A percentile compares a stretch with the other conserved stretches of the same genome.
phyloP scores from a whole-genome alignment of 2,797 vertebrate genomes.

The Sardinella longiceps region DNA sequence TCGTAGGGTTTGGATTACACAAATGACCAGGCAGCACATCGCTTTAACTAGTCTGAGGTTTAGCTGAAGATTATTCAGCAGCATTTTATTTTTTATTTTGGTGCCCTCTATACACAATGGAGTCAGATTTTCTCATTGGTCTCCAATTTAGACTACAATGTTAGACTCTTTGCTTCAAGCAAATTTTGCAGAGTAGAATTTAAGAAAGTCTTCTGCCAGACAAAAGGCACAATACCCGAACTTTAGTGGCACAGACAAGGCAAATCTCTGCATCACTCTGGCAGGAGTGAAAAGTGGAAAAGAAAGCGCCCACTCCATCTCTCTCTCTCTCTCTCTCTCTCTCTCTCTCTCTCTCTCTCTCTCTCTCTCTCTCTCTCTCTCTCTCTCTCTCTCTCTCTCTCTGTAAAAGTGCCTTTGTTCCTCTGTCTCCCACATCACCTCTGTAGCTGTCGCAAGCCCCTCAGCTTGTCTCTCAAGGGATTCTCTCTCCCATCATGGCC shows the following conservation, averaged over 20 bases:
- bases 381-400: constrained; percentile 67
- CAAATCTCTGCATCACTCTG: constrained; percentile 73
- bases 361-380: neutral
- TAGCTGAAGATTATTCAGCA: neutral
- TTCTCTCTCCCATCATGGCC: constrained; percentile 51
- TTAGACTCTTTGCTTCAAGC: constrained; percentile 54
- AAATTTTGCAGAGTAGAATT: constrained; percentile 61
- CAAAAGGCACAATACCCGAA: constrained; percentile 62
- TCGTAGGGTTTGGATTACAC: neutral
- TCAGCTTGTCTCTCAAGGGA: constrained; percentile 54
- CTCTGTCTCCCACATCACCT: constrained; percentile 57
- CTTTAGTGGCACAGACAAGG: constrained; percentile 72
- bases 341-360: neutral
- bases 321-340: constrained; percentile 70
- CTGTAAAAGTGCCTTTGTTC: constrained; percentile 73
- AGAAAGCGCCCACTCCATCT: constrained; percentile 49
- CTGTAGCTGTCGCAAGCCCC: constrained; percentile 51
- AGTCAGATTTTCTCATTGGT: constrained; percentile 39
- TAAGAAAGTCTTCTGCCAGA: constrained; percentile 58
- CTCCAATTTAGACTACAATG: constrained; percentile 23
- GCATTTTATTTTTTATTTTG: neutral
- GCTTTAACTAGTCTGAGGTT: neutral
- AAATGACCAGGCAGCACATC: neutral
- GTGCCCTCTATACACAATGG: constrained; percentile 9
- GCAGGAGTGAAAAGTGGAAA: constrained; percentile 78